These are phyloP conservation scores for Thera britannica DNA, from an alignment of 2,888 invertebrate genomes.

Conservation along the genomic window DNA sequence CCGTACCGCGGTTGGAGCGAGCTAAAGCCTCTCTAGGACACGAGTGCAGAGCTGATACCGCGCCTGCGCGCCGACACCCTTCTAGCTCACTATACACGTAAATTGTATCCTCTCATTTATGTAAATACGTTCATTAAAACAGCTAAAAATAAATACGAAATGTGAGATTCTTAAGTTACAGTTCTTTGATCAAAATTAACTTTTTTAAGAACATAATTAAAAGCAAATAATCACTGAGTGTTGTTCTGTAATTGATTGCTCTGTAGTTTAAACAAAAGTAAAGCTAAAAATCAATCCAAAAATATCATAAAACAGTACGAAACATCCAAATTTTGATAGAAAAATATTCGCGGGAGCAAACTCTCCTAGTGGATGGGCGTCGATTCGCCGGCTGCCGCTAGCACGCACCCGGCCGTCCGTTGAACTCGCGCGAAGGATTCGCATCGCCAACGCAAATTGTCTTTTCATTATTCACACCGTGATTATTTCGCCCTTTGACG, in stretches of 20 bases:
- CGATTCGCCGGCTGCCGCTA: slow-evolving; percentile 40
- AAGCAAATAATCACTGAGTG: not conserved
- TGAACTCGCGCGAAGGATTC: slow-evolving; percentile 71
- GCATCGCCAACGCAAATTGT: slow-evolving; percentile 76
- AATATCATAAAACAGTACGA: not conserved
- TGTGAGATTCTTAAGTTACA: not conserved
- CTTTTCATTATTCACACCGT: slow-evolving; percentile 79
- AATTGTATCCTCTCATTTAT: slow-evolving; percentile 37
- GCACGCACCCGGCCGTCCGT: slow-evolving; percentile 64
- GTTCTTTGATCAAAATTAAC: not conserved
- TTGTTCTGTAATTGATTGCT: not conserved
- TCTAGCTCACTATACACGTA: slow-evolving; percentile 52
- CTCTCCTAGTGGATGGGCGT: slow-evolving; percentile 38
- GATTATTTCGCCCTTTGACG: slow-evolving; percentile 73
- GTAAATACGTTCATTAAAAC: not conserved
- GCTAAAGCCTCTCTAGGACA: slow-evolving; percentile 63
- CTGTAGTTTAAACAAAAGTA: not conserved
- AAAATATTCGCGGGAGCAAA: slow-evolving; percentile 9
- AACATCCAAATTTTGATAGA: not conserved
- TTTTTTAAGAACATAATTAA: not conserved
- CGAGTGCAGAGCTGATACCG: slow-evolving; percentile 65
- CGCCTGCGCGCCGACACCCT: slow-evolving; percentile 72
- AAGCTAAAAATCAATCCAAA: not conserved
- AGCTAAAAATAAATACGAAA: not conserved
- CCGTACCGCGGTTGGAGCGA: slow-evolving; percentile 61